These are phyloP conservation scores for Urocitellus parryii DNA, from an alignment of 2,113 vertebrate genomes.

Conservation along the genomic window DNA sequence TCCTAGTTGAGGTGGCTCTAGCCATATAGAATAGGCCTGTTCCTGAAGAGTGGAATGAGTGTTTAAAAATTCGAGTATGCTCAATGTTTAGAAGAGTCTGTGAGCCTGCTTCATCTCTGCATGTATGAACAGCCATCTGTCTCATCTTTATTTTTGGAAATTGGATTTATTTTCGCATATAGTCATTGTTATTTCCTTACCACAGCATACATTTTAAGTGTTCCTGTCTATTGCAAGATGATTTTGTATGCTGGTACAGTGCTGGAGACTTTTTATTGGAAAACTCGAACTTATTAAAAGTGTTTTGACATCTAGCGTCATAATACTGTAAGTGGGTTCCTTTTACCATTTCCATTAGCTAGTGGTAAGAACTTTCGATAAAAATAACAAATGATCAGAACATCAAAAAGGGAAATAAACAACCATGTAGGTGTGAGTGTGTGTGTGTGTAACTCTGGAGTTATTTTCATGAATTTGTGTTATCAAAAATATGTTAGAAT, in stretches of 20 bases:
- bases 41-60: neutral
- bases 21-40: neutral
- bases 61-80: constrained; percentile 7
- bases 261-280: neutral
- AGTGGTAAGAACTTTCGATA: constrained; percentile 2
- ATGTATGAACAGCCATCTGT: neutral
- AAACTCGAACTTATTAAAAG: constrained; percentile 52
- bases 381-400: constrained; percentile 56
- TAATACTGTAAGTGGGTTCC: constrained; percentile 40
- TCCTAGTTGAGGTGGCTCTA: neutral
- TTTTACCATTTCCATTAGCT: constrained; percentile 50
- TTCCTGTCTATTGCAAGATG: neutral
- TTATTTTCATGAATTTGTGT: neutral
- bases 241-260: neutral
- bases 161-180: neutral
- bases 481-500: neutral
- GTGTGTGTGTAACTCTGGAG: neutral
- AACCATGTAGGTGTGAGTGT: neutral
- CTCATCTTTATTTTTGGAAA: constrained; percentile 43
- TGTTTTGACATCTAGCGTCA: constrained; percentile 40
- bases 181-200: neutral
- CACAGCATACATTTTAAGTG: neutral
- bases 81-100: constrained; percentile 37
- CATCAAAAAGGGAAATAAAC: constrained; percentile 26
- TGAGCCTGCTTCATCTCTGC: neutral